phyloP scores from a whole-genome alignment of 1,140 invertebrate species.

The Pseudomyrmex flavicornis region DNA sequence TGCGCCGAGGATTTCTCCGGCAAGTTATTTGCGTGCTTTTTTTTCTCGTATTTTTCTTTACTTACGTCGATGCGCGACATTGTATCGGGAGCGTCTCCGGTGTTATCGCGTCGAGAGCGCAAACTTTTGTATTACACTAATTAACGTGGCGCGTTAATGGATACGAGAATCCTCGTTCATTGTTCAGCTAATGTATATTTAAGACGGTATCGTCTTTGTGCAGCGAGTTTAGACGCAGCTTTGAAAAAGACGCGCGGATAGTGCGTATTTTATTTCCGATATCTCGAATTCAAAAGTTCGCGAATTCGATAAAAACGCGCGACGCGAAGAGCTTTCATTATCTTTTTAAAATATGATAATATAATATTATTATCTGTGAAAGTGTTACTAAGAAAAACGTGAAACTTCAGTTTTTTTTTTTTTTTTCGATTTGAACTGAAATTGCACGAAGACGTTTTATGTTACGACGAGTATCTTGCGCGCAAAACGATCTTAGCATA shows the following conservation, averaged over 20 bases:
- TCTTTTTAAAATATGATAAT: not conserved
- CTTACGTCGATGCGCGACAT: not conserved
- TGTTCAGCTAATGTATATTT: not conserved
- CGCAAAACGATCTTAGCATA: conserved; percentile 4
- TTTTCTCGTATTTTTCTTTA: not conserved
- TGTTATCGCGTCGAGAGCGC: not conserved
- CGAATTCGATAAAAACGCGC: too few relatives aligned
- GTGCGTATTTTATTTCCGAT: too few relatives aligned
- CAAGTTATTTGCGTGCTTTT: conserved; percentile 45
- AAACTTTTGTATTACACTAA: conserved; percentile 33
- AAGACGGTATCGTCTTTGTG: not conserved
- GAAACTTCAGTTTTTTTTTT: not conserved
- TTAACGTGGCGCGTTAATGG: conserved; percentile 15
- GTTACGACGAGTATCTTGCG: not conserved
- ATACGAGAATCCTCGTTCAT: conserved; percentile 1
- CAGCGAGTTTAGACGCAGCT: not conserved
- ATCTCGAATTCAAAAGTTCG: too few relatives aligned
- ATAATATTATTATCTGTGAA: not conserved
- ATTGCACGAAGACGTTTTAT: not conserved
- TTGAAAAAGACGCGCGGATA: too few relatives aligned
- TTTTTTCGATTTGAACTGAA: not conserved
- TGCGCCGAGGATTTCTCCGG: not conserved
- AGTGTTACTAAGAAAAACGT: too few relatives aligned
- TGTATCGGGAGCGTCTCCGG: conserved; percentile 12
- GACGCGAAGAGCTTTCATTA: too few relatives aligned